These are phyloP conservation scores for Pocillopora verrucosa DNA, from an alignment of 64 coral and sea anemone species.

Conservation along the genomic window DNA sequence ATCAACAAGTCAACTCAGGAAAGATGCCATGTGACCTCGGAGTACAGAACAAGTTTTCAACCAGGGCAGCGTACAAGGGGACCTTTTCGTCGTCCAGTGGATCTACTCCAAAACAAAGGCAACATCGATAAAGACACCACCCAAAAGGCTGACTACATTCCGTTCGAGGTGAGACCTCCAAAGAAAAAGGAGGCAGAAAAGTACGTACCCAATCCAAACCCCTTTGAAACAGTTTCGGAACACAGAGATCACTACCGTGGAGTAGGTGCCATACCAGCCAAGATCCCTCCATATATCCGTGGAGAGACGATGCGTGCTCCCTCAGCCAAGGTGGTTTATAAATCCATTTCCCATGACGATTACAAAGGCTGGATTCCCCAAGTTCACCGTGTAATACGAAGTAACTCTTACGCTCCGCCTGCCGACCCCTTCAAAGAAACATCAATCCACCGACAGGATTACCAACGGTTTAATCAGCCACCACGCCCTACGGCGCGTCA, in stretches of 20 bases:
- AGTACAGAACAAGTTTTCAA: conserved; percentile 76
- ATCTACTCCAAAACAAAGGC: conserved; percentile 61
- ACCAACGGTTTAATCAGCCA: conserved; percentile 77
- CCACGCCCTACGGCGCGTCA: conserved; percentile 86
- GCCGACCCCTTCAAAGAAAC: conserved; percentile 83
- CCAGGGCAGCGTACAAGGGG: conserved; percentile 62
- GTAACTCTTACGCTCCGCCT: conserved; percentile 71
- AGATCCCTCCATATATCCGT: conserved; percentile 78
- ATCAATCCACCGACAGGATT: conserved; percentile 92
- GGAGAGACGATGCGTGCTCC: conserved; percentile 86
- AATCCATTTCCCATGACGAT: conserved; percentile 79
- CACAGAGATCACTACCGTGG: conserved; percentile 80
- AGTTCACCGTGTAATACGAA: conserved; percentile 36
- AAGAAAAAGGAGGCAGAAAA: conserved; percentile 83
- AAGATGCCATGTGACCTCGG: conserved; percentile 74
- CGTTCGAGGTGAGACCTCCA: conserved; percentile 64
- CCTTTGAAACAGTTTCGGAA: conserved; percentile 92
- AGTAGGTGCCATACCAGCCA: conserved; percentile 58
- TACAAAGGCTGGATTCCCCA: conserved; percentile 74
- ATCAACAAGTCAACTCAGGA: conserved; percentile 80
- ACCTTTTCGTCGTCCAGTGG: conserved; percentile 77
- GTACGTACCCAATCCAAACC: conserved; percentile 89
- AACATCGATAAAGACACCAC: conserved; percentile 63
- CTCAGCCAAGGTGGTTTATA: conserved; percentile 86
- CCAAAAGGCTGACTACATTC: conserved; percentile 58